Evolutionary conservation across 92 coral and sea anemone genomes (phyloP).

Genomic region (Heteractis magnifica): DNA sequence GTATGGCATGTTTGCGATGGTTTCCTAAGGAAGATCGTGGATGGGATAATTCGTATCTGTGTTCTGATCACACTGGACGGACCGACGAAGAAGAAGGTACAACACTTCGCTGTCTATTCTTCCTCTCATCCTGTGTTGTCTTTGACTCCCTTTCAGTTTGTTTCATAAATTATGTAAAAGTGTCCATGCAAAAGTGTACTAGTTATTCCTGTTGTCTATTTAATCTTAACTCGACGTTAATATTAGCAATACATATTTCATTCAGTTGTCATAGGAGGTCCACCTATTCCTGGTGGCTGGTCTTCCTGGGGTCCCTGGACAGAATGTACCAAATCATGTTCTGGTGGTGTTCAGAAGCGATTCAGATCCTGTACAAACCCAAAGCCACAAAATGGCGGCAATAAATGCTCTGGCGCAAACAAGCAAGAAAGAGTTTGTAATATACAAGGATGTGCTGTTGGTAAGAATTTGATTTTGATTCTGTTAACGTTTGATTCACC

Average conservation of each 20-base stretch:
- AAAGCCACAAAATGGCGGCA: constrained; percentile 53
- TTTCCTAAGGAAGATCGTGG: constrained; percentile 75
- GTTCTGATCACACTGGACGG: constrained; percentile 20
- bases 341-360: constrained; percentile 61
- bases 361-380: constrained; percentile 61
- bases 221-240: background rate
- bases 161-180: too few relatives aligned
- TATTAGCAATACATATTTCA: too few relatives aligned
- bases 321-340: constrained; percentile 63
- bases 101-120: background rate
- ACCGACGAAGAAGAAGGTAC: background rate
- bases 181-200: background rate
- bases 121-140: background rate
- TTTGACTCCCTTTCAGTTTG: too few relatives aligned
- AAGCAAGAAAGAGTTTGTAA: constrained; percentile 54
- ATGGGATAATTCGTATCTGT: constrained; percentile 82
- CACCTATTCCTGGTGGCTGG: constrained; percentile 48
- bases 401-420: constrained; percentile 46
- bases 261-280: background rate
- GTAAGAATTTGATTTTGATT: background rate
- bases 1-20: constrained; percentile 81
- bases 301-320: constrained; percentile 74
- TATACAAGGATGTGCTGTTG: constrained; percentile 18
- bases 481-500: too few relatives aligned
- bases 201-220: background rate